A percentile compares a stretch with the other conserved stretches of the same genome.
Evolutionary conservation across 2,797 vertebrate genomes (phyloP).

Genomic region (Lepus oiostolus): DNA sequence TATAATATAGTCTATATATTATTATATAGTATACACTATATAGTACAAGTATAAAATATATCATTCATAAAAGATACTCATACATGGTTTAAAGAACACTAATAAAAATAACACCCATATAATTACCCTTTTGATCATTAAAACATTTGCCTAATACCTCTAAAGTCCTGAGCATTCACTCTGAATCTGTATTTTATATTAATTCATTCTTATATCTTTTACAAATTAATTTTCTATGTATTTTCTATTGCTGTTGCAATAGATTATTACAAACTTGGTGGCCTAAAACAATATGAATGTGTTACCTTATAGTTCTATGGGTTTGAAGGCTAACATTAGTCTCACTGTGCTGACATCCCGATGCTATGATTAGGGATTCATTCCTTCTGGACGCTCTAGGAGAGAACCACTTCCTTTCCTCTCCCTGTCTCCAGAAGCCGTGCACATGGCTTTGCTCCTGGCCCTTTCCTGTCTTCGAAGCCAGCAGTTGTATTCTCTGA

Average conservation of each 20-base stretch:
- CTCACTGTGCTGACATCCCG: neutral
- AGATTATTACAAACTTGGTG: neutral
- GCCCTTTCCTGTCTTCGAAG: neutral
- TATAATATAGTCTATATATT: too few species aligned
- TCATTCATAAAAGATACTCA: neutral
- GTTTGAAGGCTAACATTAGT: neutral
- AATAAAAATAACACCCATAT: neutral
- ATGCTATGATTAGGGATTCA: neutral
- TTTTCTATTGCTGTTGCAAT: neutral
- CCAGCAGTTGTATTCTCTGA: neutral
- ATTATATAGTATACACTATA: too few species aligned
- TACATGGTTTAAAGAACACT: neutral
- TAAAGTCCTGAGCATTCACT: neutral
- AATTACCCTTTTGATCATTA: conserved; percentile 37
- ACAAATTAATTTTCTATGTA: neutral
- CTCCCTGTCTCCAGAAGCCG: neutral
- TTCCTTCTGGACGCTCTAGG: neutral
- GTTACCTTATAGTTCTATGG: neutral
- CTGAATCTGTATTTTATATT: conserved; percentile 26
- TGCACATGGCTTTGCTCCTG: neutral
- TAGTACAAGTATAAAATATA: too few species aligned
- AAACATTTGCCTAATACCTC: neutral
- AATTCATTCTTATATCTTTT: neutral
- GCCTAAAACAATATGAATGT: neutral
- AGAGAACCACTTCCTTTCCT: too few species aligned